Percentiles rank a stretch among this genome's conserved stretches.
Evolutionary conservation across 2,113 vertebrate species (phyloP).

Genomic region (Todiramphus saurophagus): DNA sequence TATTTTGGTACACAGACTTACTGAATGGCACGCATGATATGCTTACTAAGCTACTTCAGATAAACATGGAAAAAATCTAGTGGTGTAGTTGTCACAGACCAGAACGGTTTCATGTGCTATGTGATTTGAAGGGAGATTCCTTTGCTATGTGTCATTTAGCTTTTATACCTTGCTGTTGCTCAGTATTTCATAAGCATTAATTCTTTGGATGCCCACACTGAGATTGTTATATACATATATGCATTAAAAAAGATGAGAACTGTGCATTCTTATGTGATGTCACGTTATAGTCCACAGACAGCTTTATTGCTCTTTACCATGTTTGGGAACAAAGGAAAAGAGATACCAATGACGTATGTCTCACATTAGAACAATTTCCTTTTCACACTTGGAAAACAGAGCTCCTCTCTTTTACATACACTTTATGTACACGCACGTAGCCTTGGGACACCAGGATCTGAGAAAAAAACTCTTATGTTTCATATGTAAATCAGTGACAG

Average conservation of each 20-base stretch:
- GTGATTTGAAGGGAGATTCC: slow-evolving; percentile 75
- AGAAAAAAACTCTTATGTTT: not conserved
- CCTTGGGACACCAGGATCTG: not conserved
- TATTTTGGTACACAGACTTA: slow-evolving; percentile 61
- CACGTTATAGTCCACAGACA: slow-evolving; percentile 33
- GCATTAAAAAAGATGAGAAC: slow-evolving; percentile 48
- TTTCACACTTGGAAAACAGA: slow-evolving; percentile 4
- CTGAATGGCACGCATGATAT: slow-evolving; percentile 47
- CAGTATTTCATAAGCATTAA: slow-evolving; percentile 60
- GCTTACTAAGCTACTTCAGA: slow-evolving; percentile 65
- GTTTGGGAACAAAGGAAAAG: slow-evolving; percentile 64
- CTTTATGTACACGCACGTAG: not conserved
- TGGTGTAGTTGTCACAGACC: slow-evolving; percentile 65
- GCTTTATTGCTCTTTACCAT: slow-evolving; percentile 29
- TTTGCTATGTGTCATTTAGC: slow-evolving; percentile 73
- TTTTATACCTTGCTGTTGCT: slow-evolving; percentile 60
- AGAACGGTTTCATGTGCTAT: slow-evolving; percentile 63
- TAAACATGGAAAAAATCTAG: slow-evolving; percentile 77
- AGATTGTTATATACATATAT: slow-evolving; percentile 31
- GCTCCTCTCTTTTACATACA: not conserved
- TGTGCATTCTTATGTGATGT: slow-evolving; percentile 54
- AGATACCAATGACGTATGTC: not conserved
- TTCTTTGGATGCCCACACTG: slow-evolving; percentile 57
- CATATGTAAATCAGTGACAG: not conserved
- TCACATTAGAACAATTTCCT: slow-evolving; percentile 17